Base-by-base conservation (phyloP, 37 sponge, comb jelly and placozoan genomes). In the Aphrocallistes beatrix region DNA sequence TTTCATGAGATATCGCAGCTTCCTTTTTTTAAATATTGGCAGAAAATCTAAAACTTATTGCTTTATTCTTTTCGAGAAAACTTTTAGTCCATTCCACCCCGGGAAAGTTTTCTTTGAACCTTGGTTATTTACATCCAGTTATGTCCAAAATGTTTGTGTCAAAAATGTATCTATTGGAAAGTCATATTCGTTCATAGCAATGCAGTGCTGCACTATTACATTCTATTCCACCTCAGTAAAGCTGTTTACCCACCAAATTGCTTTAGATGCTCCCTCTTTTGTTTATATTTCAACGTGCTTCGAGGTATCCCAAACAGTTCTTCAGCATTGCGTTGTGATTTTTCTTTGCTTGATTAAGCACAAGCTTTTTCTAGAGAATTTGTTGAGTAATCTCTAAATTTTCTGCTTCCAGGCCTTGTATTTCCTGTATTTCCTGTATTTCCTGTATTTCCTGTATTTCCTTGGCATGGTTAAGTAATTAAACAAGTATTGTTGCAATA, bases 231-330 rank as follows among this genome's bases (percentile, higher is more conserved):
- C 75, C 3, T 60, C 75, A 42, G 45, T 60, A 19, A 60, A 60
- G 8, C 8, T 60, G 10, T 3, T 6, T 60, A 30, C 34, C 75
- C 75, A 60, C 75, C 75, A 60, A 60, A 60, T 60, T 8, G 75
- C 34, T 32, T 32, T 28, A 6, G 25, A 60, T 60, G 75, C n/a
- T 60, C 75, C 21, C 75, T 30, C 75, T 13, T 60, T 6, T 25
- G 75, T 28, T 60, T 60, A 60, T 60, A 60, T 60, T 60, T 60
- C 34, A 60, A 60, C 3, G 75, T 60, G 75, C 34, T 60, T 60
- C 75, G 10, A 32, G 75, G 75, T 21, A 60, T 28, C 21, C 34
- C 3, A 60, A 60, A 60, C 6, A 28, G 21, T 28, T 60, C n/a
- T 6, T 21, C 75, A 32, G 75, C 75, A 60, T 60, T 60, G 8